phyloP scores from a whole-genome alignment of 2,888 invertebrate genomes.

The Agonum fuliginosum region DNA sequence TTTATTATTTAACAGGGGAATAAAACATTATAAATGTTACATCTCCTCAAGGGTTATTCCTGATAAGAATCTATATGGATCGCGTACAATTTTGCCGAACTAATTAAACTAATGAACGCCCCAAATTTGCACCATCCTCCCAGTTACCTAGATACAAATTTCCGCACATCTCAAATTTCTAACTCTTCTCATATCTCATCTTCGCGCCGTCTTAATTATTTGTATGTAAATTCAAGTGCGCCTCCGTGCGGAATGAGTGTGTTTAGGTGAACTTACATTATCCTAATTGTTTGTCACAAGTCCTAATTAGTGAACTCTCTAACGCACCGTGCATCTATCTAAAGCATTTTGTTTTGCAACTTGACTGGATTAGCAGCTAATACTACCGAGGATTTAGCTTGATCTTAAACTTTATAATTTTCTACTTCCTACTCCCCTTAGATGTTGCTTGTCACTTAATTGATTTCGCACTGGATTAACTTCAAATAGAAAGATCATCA shows the following conservation, averaged over 20 bases:
- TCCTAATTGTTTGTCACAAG: slow-evolving; percentile 37
- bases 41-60: too few species aligned
- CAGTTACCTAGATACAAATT: slow-evolving; percentile 14
- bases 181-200: slow-evolving; percentile 6
- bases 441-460: slow-evolving; percentile 19
- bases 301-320: slow-evolving; percentile 31
- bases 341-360: slow-evolving; percentile 37
- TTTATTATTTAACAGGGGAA: too few species aligned
- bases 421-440: not conserved
- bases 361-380: slow-evolving; percentile 47
- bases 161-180: slow-evolving; percentile 2
- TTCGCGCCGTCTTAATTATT: slow-evolving; percentile 4
- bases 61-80: too few species aligned
- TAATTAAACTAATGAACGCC: slow-evolving; percentile 12
- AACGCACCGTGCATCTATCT: slow-evolving; percentile 29
- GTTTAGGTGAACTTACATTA: slow-evolving; percentile 26
- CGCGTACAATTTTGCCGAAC: not conserved
- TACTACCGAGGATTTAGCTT: slow-evolving; percentile 10
- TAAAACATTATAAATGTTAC: too few species aligned
- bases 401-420: slow-evolving; percentile 45
- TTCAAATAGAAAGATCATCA: not conserved
- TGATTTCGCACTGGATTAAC: not conserved
- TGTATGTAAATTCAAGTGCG: not conserved
- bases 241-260: slow-evolving; percentile 1
- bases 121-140: not conserved